phyloP scores from a whole-genome alignment of 2,888 invertebrate species.

The Eurois occulta region DNA sequence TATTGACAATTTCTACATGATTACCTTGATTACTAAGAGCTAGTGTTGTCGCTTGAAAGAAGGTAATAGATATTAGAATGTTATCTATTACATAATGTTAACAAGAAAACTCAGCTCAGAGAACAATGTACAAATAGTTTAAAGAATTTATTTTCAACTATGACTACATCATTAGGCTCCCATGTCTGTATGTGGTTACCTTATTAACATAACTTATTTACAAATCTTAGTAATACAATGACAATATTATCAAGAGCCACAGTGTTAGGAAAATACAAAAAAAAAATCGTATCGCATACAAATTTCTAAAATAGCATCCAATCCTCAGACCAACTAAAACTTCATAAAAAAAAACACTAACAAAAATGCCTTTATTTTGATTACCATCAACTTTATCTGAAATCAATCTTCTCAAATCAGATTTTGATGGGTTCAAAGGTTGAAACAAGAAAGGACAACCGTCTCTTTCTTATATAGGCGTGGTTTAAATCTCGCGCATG shows the following conservation, averaged over 20 bases:
- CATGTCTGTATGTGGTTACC: not conserved
- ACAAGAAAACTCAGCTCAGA: not conserved
- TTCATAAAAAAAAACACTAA: slow-evolving; percentile 5
- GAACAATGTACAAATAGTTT: not conserved
- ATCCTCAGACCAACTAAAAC: not conserved
- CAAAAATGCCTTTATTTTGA: slow-evolving; percentile 76
- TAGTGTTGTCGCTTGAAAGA: not conserved
- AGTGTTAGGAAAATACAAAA: not conserved
- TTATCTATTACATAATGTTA: not conserved
- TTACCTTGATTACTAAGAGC: too few species aligned
- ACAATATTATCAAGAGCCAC: not conserved
- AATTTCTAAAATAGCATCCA: not conserved
- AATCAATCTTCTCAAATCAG: slow-evolving; percentile 83
- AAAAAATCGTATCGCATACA: not conserved
- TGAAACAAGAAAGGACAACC: slow-evolving; percentile 76
- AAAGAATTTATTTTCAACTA: not conserved
- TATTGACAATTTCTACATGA: not conserved
- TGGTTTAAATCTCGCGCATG: slow-evolving; percentile 84
- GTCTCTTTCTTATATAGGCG: slow-evolving; percentile 85
- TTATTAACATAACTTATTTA: not conserved
- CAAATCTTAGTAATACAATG: not conserved
- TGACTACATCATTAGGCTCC: not conserved
- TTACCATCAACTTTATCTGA: slow-evolving; percentile 80
- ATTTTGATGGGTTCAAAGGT: slow-evolving; percentile 68
- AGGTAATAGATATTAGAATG: not conserved